These are phyloP conservation scores for Emydoidea blandingii DNA, from an alignment of 2,797 vertebrate genomes.

Conservation along the genomic window DNA sequence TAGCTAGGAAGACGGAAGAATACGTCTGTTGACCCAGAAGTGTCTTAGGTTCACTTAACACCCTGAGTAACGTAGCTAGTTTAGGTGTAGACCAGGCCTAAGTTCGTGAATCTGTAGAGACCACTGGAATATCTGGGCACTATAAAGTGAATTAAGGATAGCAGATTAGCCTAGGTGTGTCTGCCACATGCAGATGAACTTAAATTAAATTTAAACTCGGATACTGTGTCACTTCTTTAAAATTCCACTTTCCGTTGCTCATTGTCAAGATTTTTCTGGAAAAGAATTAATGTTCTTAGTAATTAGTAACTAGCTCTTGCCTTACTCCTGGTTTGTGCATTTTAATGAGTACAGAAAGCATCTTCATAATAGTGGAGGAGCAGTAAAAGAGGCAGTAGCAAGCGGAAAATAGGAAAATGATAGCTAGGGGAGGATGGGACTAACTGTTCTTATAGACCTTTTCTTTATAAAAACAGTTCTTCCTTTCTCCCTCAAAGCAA, in stretches of 20 bases:
- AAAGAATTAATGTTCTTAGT: neutral
- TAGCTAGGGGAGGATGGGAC: neutral
- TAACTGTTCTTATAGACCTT: neutral
- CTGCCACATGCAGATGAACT: neutral
- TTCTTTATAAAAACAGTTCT: neutral
- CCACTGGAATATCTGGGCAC: neutral
- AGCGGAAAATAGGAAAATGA: neutral
- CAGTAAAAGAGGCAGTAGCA: neutral
- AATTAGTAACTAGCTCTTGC: constrained; percentile 3
- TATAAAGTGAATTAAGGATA: neutral
- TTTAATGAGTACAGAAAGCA: constrained; percentile 12
- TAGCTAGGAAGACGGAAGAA: neutral
- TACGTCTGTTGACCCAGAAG: neutral
- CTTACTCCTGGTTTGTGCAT: neutral
- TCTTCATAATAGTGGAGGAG: neutral
- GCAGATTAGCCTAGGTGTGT: neutral
- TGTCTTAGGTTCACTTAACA: neutral
- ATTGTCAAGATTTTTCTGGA: constrained; percentile 1
- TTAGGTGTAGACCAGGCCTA: neutral
- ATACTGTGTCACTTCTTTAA: constrained; percentile 7
- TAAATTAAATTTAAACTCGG: neutral
- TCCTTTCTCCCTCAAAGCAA: neutral
- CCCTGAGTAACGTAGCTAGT: neutral
- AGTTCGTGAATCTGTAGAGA: neutral
- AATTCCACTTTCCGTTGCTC: constrained; percentile 1